Base-by-base conservation (phyloP, 1,140 invertebrate genomes). In the Drosophila teissieri region DNA sequence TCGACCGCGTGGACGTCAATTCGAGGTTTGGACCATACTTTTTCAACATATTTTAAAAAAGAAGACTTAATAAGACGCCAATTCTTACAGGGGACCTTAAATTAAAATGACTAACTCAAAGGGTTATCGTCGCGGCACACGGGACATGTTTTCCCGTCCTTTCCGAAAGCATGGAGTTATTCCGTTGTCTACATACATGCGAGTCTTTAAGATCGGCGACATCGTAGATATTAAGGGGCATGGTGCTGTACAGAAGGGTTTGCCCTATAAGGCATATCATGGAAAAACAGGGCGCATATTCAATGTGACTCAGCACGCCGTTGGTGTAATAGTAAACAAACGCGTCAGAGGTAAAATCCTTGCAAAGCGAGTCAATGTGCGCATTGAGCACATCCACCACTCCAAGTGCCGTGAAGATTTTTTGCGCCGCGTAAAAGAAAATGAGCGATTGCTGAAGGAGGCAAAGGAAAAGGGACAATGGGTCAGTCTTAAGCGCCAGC, bases 321-420 rank as follows among this genome's bases (percentile, higher is more conserved):
- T 99, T 58, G 99, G 99, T 90, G 97, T 99, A 15, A 98, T 99
- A 92, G 99, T 99, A n/a, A 99, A 99, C 94, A 99, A 99, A 93
- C 94, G 98, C 85, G 98, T 99, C 5, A 95, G 98, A 83, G 96
- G 96, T 68, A 95, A 96, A 74, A 98, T 99, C 89, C 96, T 99
- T 80, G 96, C 98, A 34, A 99, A 99, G 93, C 96, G 96, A 77
- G 99, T 99, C 90, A 99, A 99, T 93, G 95, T 99, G 22, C 95
- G 99, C 74, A 96, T 99, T 93, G 99, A 99, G 92, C 99, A 99
- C 90, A 95, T 99, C 7, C 98, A 96, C 76, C 99, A 98, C 93
- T 99, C 98, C 22, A 98, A 98, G 92, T 99, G 98, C 93, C 94
- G 98, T 82, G 95, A 98, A 84, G 99, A 99, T 92, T 99, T 99